Evolutionary conservation across 2,797 vertebrate genomes (phyloP), one percentile per base, ranked within the genome.

Genomic region (Lithobates sylvaticus): DNA sequence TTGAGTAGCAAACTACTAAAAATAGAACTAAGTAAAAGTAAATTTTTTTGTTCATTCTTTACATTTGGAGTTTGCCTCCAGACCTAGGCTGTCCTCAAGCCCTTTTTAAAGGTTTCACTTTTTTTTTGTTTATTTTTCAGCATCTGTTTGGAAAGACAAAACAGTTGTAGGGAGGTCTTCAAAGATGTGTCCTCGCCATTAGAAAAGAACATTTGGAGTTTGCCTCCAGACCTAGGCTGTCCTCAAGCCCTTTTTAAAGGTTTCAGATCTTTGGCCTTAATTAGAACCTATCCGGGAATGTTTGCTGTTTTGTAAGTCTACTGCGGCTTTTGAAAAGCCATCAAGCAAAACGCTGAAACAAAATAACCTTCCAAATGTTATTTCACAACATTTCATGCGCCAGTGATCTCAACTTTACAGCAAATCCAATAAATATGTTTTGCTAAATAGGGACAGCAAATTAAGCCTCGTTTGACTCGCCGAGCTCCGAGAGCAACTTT

Each of bases 301-400:
- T 78, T 79, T 32, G 12, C 67, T 10, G 36, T 50, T 73, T 85
- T 65, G 32, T 65, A 61, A 78, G 58, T 71, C 70, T 77, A 85
- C 78, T 85, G 83, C 64, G 36, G 76, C 83, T 73, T 79, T 78
- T 85, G 54, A 79, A 85, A 73, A 79, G 69, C 83, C 47, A 73
- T 79, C 70, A 64, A 79, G 76, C 34, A 78, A 64, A 73, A 50
- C 69, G 42, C 69, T 8, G 54, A 79, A 61, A 85, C 47, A 85
- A 78, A 85, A 85, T 78, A 84, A 84, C 50, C 75, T 84, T 84
- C 76, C 65, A 78, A 84, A 84, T 79, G 68, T 85, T 85, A 85
- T 78, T 72, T 85, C 76, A 50, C 76, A 85, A 69, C 73, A 64
- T 67, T 85, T 72, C 83, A 73, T 50, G 76, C 83, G 2, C 77